A percentile compares a stretch with the other conserved stretches of the same genome.
Evolutionary conservation across 2,888 invertebrate species (phyloP).

Genomic region (Aproaerema taeniolella): DNA sequence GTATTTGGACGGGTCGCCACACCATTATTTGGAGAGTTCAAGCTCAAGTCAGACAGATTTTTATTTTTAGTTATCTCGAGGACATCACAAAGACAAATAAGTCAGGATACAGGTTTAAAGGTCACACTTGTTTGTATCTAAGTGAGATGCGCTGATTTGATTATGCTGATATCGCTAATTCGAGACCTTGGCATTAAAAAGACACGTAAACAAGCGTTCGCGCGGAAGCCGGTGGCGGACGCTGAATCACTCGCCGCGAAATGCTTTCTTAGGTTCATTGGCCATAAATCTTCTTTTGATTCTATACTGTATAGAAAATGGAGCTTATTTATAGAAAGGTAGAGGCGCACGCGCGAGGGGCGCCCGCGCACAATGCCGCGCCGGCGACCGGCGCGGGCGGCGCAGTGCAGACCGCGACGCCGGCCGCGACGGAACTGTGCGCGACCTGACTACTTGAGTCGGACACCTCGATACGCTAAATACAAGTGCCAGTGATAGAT

Average conservation of each 20-base stretch:
- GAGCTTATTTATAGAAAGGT: slow-evolving; percentile 65
- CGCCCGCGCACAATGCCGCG: slow-evolving; percentile 28
- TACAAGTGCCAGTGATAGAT: slow-evolving; percentile 62
- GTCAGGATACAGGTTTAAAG: too few species aligned
- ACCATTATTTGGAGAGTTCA: background rate
- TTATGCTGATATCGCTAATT: background rate
- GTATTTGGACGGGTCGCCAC: slow-evolving; percentile 27
- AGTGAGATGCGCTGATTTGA: background rate
- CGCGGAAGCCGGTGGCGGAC: slow-evolving; percentile 12
- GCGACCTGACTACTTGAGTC: background rate
- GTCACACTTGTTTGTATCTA: too few species aligned
- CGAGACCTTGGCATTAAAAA: slow-evolving; percentile 44
- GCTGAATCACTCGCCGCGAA: slow-evolving; percentile 47
- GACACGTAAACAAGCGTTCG: slow-evolving; percentile 20
- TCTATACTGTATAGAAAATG: slow-evolving; percentile 63
- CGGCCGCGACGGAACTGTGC: slow-evolving; percentile 17
- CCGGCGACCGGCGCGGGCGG: slow-evolving; percentile 43
- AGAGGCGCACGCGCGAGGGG: slow-evolving; percentile 21
- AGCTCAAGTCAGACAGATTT: background rate
- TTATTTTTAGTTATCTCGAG: too few species aligned
- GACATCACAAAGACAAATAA: too few species aligned
- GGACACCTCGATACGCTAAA: too few species aligned
- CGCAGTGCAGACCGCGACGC: slow-evolving; percentile 34
- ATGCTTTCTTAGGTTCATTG: slow-evolving; percentile 67
- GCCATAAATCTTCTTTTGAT: slow-evolving; percentile 68